A percentile compares a stretch with the other conserved stretches of the same genome.
Evolutionary conservation across 2,113 vertebrate species (phyloP).

Genomic region (Dipodomys stephensi): DNA sequence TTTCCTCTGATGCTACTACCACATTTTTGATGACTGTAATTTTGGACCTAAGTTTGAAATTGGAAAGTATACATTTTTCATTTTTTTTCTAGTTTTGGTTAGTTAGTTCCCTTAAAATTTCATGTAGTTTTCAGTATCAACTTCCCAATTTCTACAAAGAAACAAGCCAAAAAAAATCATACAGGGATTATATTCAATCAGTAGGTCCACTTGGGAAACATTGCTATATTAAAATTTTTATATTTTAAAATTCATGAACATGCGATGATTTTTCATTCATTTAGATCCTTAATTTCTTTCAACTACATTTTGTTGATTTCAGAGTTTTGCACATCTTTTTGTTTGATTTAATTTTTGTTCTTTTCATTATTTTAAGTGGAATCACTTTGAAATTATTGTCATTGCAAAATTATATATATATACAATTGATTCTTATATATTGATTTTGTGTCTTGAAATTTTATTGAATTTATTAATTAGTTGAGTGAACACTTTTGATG

Average conservation of each 20-base stretch:
- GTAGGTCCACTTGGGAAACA: neutral
- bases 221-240: conserved; percentile 20
- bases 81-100: neutral
- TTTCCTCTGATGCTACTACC: too few species aligned
- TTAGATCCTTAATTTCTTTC: neutral
- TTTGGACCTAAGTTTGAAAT: conserved; percentile 5
- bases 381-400: neutral
- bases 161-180: neutral
- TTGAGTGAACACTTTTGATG: neutral
- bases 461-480: conserved; percentile 3
- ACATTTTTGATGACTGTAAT: neutral
- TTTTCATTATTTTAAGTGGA: neutral
- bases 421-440: neutral
- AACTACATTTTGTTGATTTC: conserved; percentile 8
- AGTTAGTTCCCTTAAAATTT: neutral
- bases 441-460: neutral
- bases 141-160: neutral
- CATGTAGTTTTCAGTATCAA: neutral
- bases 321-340: neutral
- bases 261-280: neutral
- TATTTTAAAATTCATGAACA: neutral
- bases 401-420: neutral
- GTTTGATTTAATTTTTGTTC: conserved; percentile 8
- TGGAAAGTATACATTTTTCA: neutral
- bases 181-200: neutral